A percentile compares a stretch with the other conserved stretches of the same genome.
phyloP scores from a whole-genome alignment of 2,113 vertebrate species.

The Natator depressus region DNA sequence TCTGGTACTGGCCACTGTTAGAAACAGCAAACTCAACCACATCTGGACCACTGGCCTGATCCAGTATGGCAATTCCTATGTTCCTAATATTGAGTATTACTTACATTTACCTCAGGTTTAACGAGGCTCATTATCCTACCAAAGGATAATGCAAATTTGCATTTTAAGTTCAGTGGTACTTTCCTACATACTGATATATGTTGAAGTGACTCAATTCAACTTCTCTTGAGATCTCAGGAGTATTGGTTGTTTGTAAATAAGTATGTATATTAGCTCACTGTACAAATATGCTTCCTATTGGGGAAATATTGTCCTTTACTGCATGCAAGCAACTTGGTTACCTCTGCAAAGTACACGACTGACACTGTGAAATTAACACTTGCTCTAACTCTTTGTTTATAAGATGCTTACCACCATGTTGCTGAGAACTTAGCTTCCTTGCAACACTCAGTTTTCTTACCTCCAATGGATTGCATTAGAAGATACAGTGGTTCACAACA shows the following conservation, averaged over 20 bases:
- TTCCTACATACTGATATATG: background rate
- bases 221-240: background rate
- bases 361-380: background rate
- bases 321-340: background rate
- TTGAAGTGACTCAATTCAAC: background rate
- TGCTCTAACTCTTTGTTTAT: background rate
- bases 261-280: background rate
- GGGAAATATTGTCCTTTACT: background rate
- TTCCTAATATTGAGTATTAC: background rate
- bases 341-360: background rate
- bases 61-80: background rate
- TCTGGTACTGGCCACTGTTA: background rate
- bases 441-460: background rate
- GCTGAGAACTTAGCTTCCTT: slow-evolving; percentile 28
- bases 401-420: background rate
- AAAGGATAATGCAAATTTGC: background rate
- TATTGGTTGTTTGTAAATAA: background rate
- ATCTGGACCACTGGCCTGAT: background rate
- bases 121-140: background rate
- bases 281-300: background rate
- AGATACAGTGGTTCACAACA: slow-evolving; percentile 73
- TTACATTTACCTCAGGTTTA: background rate
- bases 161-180: background rate
- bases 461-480: slow-evolving; percentile 43
- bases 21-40: background rate